Evolutionary conservation across 2,888 invertebrate species (phyloP).

Genomic region (Herminia tarsipennalis): DNA sequence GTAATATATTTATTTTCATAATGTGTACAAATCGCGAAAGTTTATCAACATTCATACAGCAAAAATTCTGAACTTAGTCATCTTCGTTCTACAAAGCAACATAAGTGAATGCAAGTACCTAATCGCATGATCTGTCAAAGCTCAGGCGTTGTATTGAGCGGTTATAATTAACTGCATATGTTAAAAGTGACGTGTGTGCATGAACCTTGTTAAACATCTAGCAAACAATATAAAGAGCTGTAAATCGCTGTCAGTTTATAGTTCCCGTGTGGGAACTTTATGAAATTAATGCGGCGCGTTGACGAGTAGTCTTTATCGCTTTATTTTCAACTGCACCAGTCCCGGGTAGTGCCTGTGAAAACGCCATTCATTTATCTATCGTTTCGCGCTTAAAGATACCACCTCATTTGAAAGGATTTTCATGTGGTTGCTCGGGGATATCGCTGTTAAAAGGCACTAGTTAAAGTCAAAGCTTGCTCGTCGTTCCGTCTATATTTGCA

Average conservation of each 20-base stretch:
- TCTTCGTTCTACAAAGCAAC: no score
- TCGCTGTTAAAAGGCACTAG: neutral
- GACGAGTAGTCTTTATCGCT: slow-evolving; percentile 15
- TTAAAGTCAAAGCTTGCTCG: neutral
- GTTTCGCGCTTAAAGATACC: slow-evolving; percentile 8
- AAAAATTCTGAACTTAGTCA: no score
- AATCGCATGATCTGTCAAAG: no score
- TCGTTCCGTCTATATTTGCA: neutral
- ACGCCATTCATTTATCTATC: slow-evolving; percentile 21
- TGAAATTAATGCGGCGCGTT: slow-evolving; percentile 28
- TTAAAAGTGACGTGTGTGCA: no score
- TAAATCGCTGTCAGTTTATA: slow-evolving; percentile 29
- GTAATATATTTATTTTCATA: no score
- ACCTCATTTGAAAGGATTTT: slow-evolving; percentile 11
- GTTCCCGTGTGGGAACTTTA: slow-evolving; percentile 27
- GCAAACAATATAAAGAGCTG: slow-evolving; percentile 14
- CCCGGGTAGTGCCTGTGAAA: slow-evolving; percentile 13
- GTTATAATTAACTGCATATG: no score
- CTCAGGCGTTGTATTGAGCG: no score
- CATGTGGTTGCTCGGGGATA: neutral
- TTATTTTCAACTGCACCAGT: slow-evolving; percentile 15
- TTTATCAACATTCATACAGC: no score
- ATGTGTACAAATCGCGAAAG: no score
- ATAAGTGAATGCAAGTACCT: no score
- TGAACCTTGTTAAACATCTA: slow-evolving; percentile 19